Evolutionary conservation across 2,888 invertebrate genomes (phyloP), one percentile per base, ranked within the genome.

Genomic region (Asteroscopus sphinx): DNA sequence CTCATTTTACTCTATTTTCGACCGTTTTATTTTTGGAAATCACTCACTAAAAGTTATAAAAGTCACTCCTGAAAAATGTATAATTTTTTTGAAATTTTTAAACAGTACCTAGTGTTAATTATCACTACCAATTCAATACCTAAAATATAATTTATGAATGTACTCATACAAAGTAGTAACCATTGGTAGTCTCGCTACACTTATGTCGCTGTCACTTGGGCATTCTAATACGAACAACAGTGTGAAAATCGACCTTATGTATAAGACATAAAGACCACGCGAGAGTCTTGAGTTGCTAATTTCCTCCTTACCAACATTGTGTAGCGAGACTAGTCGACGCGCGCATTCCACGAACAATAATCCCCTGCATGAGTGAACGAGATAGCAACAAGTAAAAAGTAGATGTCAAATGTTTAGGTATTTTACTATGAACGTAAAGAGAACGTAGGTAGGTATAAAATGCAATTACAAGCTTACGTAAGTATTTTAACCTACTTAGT

Each of bases 331-430:
- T 92, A 88, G 88, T 82, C 93, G 93, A 91, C 92, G 93, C 93
- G 93, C 93, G 93, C 94, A 93, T 92, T 93, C 93, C 91, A 82
- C 81, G 88, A 88, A 90, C 89, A 89, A 87, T 92, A 91, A 89
- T 91, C 85, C 86, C 87, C 87, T 80, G 79, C 83, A 84, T 72
- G 92, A 88, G 89, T 76, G 82, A 93, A 84, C 84, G 90, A 88
- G 93, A 94, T 64, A 78, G 87, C 83, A 79, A 76, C 79, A 90
- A 80, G 85, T 89, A 90, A 92, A 92, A 93, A 93, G 91, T 92
- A 89, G 85, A 91, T 92, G 88, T 92, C 91, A 92, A 93, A 92
- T 92, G 90, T 92, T 92, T 93, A 92, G 93, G 92, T 94, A 93
- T 90, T 90, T 91, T 90, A 89, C 88, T 91, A 90, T 86, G 81